Conservation (phyloP, 1,140 invertebrate species). For the Lasioglossum baleicum region DNA sequence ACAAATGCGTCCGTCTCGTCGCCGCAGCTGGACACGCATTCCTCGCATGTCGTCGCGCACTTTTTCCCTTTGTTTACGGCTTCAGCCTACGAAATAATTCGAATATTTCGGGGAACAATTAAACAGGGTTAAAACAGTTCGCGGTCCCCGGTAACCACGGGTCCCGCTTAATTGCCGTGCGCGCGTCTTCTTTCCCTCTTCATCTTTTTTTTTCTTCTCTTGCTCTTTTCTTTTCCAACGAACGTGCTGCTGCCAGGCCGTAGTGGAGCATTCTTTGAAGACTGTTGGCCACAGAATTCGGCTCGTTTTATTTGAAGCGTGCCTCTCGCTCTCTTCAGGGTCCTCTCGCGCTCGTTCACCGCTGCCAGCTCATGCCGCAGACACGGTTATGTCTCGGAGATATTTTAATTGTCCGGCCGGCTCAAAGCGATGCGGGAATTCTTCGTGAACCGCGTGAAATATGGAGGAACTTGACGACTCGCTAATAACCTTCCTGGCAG, state of each 20-base stretch:
- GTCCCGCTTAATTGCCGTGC: slow-evolving; percentile 55
- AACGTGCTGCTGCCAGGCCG: too few species aligned
- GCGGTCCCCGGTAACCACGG: slow-evolving; percentile 1
- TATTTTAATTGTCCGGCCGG: slow-evolving; percentile 67
- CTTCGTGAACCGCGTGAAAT: slow-evolving; percentile 65
- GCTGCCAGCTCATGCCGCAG: slow-evolving; percentile 53
- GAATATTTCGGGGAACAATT: slow-evolving; percentile 41
- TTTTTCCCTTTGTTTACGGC: slow-evolving; percentile 27
- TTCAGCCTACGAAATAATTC: slow-evolving; percentile 14
- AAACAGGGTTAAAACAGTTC: slow-evolving; percentile 43
- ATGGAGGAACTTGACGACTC: slow-evolving; percentile 64
- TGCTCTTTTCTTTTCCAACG: too few species aligned
- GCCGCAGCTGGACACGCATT: not conserved
- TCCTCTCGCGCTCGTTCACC: slow-evolving; percentile 32
- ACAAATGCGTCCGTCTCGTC: not conserved
- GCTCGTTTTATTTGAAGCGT: slow-evolving; percentile 64
- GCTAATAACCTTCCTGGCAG: slow-evolving; percentile 62
- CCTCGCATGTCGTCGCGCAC: not conserved
- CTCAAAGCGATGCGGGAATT: slow-evolving; percentile 66
- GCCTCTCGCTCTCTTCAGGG: not conserved
- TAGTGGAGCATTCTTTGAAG: slow-evolving; percentile 62
- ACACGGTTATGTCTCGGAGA: slow-evolving; percentile 63
- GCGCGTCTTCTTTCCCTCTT: slow-evolving; percentile 27
- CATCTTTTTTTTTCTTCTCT: too few species aligned
- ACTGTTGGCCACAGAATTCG: slow-evolving; percentile 60